A percentile compares a stretch with the other conserved stretches of the same genome.
Conservation (phyloP, 1,140 invertebrate genomes). For the Calosoma granatense region DNA sequence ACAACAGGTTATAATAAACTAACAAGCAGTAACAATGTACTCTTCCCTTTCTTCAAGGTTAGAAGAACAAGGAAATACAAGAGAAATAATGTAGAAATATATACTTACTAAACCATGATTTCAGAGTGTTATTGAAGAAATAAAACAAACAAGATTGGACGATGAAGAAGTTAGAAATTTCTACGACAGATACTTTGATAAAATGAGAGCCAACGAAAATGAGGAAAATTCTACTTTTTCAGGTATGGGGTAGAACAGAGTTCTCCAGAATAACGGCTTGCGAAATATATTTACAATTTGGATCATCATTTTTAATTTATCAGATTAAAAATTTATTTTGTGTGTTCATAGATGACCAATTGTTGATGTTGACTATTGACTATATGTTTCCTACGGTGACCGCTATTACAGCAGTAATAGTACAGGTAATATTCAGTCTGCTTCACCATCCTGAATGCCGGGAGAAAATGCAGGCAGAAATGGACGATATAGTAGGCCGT, state of each 20-base stretch:
- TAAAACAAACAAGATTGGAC: slow-evolving; percentile 11
- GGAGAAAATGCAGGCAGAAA: slow-evolving; percentile 44
- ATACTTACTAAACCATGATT: slow-evolving; percentile 5
- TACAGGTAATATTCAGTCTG: slow-evolving; percentile 45
- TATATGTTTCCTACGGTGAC: slow-evolving; percentile 53
- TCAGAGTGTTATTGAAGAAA: slow-evolving; percentile 14
- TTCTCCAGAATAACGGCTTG: too few species aligned
- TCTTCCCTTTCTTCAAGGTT: not conserved
- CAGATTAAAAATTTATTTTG: too few species aligned
- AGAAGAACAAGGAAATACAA: not conserved
- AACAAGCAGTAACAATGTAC: not conserved
- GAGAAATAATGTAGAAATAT: not conserved
- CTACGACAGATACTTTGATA: slow-evolving; percentile 3
- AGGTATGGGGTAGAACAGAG: too few species aligned
- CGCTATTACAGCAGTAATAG: slow-evolving; percentile 50
- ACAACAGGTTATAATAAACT: not conserved
- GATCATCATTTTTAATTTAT: too few species aligned
- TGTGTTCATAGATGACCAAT: slow-evolving; percentile 44
- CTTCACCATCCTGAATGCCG: slow-evolving; percentile 46
- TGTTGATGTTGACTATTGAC: slow-evolving; percentile 39
- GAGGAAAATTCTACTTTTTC: slow-evolving; percentile 14
- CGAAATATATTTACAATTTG: too few species aligned
- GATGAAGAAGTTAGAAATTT: not conserved
- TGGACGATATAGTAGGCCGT: slow-evolving; percentile 41
- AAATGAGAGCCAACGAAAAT: slow-evolving; percentile 14